Evolutionary conservation across 2,113 vertebrate genomes (phyloP).

Genomic region (Sapayoa aenigma): DNA sequence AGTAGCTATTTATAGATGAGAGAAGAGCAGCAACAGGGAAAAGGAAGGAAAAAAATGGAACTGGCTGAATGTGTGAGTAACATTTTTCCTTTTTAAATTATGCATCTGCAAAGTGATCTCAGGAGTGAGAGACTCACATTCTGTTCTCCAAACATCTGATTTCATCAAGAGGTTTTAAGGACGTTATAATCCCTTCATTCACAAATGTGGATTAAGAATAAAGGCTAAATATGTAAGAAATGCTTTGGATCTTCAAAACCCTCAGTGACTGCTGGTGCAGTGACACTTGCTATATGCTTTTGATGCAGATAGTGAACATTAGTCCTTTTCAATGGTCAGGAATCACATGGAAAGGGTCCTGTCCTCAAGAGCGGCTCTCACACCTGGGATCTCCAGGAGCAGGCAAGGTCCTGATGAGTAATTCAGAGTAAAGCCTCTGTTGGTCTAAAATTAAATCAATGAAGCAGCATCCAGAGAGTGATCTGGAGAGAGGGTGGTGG

Average conservation of each 20-base stretch:
- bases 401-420: not conserved
- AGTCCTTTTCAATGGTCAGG: not conserved
- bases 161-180: not conserved
- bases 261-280: not conserved
- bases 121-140: not conserved
- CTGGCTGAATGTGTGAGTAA: not conserved
- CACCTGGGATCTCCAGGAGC: not conserved
- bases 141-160: not conserved
- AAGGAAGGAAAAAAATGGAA: constrained; percentile 5
- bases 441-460: not conserved
- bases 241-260: not conserved
- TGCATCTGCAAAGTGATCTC: constrained; percentile 18
- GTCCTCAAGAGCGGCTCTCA: not conserved
- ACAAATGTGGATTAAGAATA: not conserved
- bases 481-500: not conserved
- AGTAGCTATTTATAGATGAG: constrained; percentile 41
- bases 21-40: constrained; percentile 20
- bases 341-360: not conserved
- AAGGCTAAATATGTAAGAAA: not conserved
- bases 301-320: not conserved
- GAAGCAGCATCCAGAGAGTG: not conserved
- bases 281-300: not conserved
- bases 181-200: not conserved
- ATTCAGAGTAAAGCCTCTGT: not conserved
- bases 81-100: constrained; percentile 24